Evolutionary conservation across 2,797 vertebrate species (phyloP), one percentile per base, ranked within the genome.

Genomic region (Pseudochromis fuscus): DNA sequence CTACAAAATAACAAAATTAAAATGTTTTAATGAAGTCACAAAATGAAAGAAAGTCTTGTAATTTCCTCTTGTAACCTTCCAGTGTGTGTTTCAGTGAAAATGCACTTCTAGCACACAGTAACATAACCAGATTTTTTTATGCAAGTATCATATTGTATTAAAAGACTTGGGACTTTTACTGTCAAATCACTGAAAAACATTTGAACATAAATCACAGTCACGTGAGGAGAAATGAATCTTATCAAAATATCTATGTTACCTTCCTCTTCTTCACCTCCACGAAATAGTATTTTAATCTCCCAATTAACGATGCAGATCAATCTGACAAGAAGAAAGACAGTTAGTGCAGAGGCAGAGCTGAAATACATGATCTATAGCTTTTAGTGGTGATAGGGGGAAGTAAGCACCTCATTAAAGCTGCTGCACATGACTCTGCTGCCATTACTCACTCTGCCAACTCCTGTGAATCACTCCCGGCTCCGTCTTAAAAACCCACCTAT

Each of bases 391-490:
- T 75, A 87, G 75, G 37, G 53, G 71, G 74, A 31, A 50, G 71
- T 78, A 83, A 89, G 70, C 79, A 75, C 81, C 84, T 82, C 79
- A 81, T 91, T 91, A 90, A 91, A 86, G 59, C 79, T 37, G 60
- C 11, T 58, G 67, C 57, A 55, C 82, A 74, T 44, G 66, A 55
- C 68, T 75, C 53, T 27, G 58, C 69, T 37, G 27, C 78, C 77
- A 82, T 92, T 67, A 85, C 67, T 92, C 84, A 86, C 69, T 44
- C 69, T 81, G 59, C 55, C 78, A 79, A 66, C 68, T 52, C 33
- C 38, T 55, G 48, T 79, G 66, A 85, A 81, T 88, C 78, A 87
- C 24, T 45, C 63, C 64, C 48, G 27, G 5, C 65, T 67, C 23
- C 38, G 51, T 68, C 38, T 55, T 62, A 56, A 79, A 30, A 81